phyloP scores from a whole-genome alignment of 2,888 invertebrate genomes.

The Linnaemya vulpina region DNA sequence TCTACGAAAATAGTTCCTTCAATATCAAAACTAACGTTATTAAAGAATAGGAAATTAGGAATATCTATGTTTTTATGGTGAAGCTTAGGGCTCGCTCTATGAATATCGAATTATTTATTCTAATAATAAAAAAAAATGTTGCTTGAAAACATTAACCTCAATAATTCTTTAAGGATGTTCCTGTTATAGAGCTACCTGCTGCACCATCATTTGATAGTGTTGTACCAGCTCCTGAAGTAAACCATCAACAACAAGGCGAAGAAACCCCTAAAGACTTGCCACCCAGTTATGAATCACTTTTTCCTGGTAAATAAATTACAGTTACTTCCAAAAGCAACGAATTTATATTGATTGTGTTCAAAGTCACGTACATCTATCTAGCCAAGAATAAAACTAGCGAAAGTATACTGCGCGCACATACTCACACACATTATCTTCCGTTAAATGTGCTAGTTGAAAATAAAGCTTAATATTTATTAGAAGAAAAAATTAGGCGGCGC shows the following conservation, averaged over 20 bases:
- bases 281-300: slow-evolving; percentile 82
- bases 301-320: slow-evolving; percentile 80
- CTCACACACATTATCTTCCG: slow-evolving; percentile 61
- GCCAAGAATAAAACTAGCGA: slow-evolving; percentile 17
- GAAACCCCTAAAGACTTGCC: slow-evolving; percentile 81
- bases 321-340: slow-evolving; percentile 39
- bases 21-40: too few species aligned
- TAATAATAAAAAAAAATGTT: too few species aligned
- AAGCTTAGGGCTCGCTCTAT: too few species aligned
- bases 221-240: slow-evolving; percentile 72
- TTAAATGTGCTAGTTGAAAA: slow-evolving; percentile 61
- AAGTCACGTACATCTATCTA: slow-evolving; percentile 17
- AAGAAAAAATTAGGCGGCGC: slow-evolving; percentile 28
- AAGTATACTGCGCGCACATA: slow-evolving; percentile 24
- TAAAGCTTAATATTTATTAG: slow-evolving; percentile 29
- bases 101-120: too few species aligned
- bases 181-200: slow-evolving; percentile 79
- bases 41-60: too few species aligned
- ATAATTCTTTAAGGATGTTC: slow-evolving; percentile 75
- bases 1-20: too few species aligned
- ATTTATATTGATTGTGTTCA: slow-evolving; percentile 59
- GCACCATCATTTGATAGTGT: slow-evolving; percentile 73
- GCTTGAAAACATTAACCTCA: not conserved
- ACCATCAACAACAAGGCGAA: slow-evolving; percentile 75
- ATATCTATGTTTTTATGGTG: too few species aligned